Evolutionary conservation across 2,888 invertebrate species (phyloP), one percentile per base, ranked within the genome.

Genomic region (Frankliniella fusca): DNA sequence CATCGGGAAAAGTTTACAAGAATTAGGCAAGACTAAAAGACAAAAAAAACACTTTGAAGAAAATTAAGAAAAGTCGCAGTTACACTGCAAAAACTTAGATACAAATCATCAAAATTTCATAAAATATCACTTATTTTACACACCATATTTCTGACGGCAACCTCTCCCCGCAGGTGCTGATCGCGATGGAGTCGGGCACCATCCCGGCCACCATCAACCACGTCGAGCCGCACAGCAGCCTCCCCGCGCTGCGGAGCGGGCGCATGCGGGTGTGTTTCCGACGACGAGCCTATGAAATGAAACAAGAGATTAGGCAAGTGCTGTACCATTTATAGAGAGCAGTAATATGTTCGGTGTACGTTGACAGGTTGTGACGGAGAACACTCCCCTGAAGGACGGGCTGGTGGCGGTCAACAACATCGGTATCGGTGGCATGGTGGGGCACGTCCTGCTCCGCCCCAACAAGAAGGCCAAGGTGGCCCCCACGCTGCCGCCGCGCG

Each of bases 361-460:
- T 54, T 54, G 5, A 15, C 81, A 86, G 86, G 85, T 86, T 48
- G 85, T 86, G 15, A 85, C 85, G 8, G 84, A 86, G 70, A 82
- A 84, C 20, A 84, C 84, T 9, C 83, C 83, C 11, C 86, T 83
- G 27, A 89, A 89, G 87, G 23, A 23, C 70, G 90, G 90, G 48
- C 85, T 88, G 82, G 89, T 90, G 76, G 91, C 89, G 38, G 87
- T 91, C 83, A 91, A 90, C 86, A 90, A 90, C 9, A 90, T 91
- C 86, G 91, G 91, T 12, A 90, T 91, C 86, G 90, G 91, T 82
- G 91, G 91, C n/a, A 86, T 88, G n/a, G 88, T 89, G 85, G 88
- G 88, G 11, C 90, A 90, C 85, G 87, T 88, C 81, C 85, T 90
- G 79, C 85, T 90, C 48, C 86, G 87, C 84, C 88, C 89, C n/a